phyloP scores from a whole-genome alignment of 92 coral and sea anemone species.

The Phenganax stokvisi region DNA sequence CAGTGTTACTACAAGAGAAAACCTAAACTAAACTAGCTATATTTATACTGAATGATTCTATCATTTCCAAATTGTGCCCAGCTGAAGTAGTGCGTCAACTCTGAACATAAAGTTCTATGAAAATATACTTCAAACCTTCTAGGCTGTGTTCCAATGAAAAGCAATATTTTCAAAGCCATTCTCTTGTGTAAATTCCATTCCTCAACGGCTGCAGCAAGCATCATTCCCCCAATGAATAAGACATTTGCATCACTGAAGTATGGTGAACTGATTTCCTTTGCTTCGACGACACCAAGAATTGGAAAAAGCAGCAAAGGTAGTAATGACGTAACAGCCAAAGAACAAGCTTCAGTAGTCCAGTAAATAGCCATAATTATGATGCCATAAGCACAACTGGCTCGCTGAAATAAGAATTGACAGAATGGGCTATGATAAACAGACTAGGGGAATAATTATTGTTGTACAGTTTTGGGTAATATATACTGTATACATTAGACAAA shows the following conservation, averaged over 20 bases:
- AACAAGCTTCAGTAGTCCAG: slow-evolving; percentile 70
- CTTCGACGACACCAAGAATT: slow-evolving; percentile 63
- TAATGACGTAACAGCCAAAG: slow-evolving; percentile 71
- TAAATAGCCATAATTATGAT: slow-evolving; percentile 65
- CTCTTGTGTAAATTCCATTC: slow-evolving; percentile 77
- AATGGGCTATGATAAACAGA: neutral
- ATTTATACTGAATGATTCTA: too few relatives aligned
- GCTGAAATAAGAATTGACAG: slow-evolving; percentile 36
- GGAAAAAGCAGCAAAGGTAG: slow-evolving; percentile 68
- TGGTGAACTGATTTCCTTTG: slow-evolving; percentile 65
- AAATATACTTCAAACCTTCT: slow-evolving; percentile 43
- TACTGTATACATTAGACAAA: neutral
- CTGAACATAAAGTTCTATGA: too few relatives aligned
- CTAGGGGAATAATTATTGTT: neutral
- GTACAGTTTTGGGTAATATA: neutral
- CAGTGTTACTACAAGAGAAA: neutral
- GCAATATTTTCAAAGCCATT: slow-evolving; percentile 57
- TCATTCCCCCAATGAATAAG: slow-evolving; percentile 69
- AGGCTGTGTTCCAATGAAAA: slow-evolving; percentile 62
- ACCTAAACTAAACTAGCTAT: neutral
- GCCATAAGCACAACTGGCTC: slow-evolving; percentile 62
- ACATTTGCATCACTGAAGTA: slow-evolving; percentile 82
- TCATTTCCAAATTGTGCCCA: too few relatives aligned
- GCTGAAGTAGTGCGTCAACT: too few relatives aligned
- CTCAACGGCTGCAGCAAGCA: slow-evolving; percentile 80